These are phyloP conservation scores for Pseudonaja textilis DNA, from an alignment of 2,113 vertebrate genomes.

Conservation along the genomic window DNA sequence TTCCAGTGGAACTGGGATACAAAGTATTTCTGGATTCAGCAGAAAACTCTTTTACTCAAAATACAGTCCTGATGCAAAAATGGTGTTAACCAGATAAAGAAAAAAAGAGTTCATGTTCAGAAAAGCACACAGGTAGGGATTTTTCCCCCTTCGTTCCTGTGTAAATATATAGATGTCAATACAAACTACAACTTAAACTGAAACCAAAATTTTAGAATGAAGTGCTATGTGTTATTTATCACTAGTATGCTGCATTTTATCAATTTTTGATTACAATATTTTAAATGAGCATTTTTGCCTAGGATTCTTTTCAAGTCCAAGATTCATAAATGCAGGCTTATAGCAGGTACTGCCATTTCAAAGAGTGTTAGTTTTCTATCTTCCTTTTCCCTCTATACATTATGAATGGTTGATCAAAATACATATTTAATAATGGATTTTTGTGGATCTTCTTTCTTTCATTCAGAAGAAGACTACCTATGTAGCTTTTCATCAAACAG, in stretches of 20 bases:
- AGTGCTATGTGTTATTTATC: not conserved
- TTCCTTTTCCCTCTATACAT: conserved; percentile 26
- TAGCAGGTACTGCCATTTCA: not conserved
- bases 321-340: not conserved
- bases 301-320: not conserved
- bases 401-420: not conserved
- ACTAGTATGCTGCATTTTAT: not conserved
- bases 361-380: not conserved
- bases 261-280: not conserved
- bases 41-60: conserved; percentile 40
- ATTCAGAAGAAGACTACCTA: not conserved
- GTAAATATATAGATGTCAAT: not conserved
- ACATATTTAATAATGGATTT: not conserved
- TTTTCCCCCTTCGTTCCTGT: not conserved
- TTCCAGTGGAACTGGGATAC: conserved; percentile 44
- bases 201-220: not conserved
- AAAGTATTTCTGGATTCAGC: conserved; percentile 16
- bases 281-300: not conserved
- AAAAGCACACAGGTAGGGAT: not conserved
- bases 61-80: not conserved
- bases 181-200: not conserved
- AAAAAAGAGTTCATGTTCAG: not conserved
- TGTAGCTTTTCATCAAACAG: conserved; percentile 10
- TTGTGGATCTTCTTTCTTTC: not conserved
- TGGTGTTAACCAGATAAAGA: not conserved